Evolutionary conservation across 2,888 invertebrate species (phyloP).

Genomic region (Lamellibrachia columna): DNA sequence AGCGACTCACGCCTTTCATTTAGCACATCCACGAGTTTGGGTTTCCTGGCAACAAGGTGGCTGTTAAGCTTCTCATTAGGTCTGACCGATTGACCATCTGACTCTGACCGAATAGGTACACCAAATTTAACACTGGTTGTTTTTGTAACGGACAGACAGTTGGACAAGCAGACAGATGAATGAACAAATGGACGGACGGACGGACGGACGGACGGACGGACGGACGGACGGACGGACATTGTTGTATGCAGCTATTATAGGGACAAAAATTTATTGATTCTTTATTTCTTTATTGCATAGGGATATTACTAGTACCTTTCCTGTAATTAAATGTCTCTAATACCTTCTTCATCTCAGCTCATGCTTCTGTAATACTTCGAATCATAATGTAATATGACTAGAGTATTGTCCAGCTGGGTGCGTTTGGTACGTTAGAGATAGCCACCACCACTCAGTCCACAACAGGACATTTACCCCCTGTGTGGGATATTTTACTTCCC

Average conservation of each 20-base stretch:
- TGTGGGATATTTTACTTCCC: too few relatives aligned
- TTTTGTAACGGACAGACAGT: neutral
- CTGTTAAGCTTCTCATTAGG: neutral
- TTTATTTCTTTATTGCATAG: too few relatives aligned
- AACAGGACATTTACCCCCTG: too few relatives aligned
- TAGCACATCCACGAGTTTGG: neutral
- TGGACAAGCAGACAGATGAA: neutral
- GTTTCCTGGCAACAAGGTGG: neutral
- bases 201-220: neutral
- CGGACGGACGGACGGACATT: neutral
- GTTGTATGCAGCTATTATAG: neutral
- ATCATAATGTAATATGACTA: too few relatives aligned
- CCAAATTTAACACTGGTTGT: neutral
- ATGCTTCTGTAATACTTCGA: too few relatives aligned
- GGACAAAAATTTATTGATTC: too few relatives aligned
- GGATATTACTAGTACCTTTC: too few relatives aligned
- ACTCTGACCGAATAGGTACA: neutral
- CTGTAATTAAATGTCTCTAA: too few relatives aligned
- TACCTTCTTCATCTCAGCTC: too few relatives aligned
- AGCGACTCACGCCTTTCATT: neutral
- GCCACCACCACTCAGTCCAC: too few relatives aligned
- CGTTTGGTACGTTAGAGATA: too few relatives aligned
- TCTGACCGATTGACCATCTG: neutral
- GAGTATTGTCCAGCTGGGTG: too few relatives aligned
- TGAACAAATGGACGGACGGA: neutral